A percentile compares a stretch with the other conserved stretches of the same genome.
These are phyloP conservation scores for Diacarnus erythraeanus DNA, from an alignment of 37 sponge, comb jelly and placozoan species.

Conservation along the genomic window DNA sequence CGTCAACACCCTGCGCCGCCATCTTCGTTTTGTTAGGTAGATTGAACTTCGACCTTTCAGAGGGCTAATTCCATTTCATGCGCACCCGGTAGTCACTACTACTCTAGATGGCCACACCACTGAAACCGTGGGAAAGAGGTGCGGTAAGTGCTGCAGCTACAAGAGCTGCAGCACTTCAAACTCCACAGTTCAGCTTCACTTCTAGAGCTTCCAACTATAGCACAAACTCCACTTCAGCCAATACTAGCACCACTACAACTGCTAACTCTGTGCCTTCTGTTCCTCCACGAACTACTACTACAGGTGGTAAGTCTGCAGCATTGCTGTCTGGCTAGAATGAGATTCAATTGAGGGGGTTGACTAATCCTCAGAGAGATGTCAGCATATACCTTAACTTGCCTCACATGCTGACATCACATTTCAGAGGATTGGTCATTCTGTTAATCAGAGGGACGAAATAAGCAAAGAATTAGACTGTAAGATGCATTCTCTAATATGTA, in stretches of 20 bases:
- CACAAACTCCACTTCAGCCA: neutral
- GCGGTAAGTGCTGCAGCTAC: neutral
- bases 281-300: slow-evolving; percentile 37
- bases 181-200: neutral
- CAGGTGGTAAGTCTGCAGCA: too few species aligned
- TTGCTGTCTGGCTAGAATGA: too few species aligned
- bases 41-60: too few species aligned
- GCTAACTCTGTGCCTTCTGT: slow-evolving; percentile 19
- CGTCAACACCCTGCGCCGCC: slow-evolving; percentile 4
- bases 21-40: slow-evolving; percentile 1
- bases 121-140: slow-evolving; percentile 69
- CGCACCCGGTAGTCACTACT: neutral
- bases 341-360: too few species aligned
- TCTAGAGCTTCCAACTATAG: neutral
- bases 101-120: slow-evolving; percentile 39
- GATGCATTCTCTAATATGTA: too few species aligned
- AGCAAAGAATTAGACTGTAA: too few species aligned
- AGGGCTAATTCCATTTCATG: neutral
- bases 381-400: too few species aligned
- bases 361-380: too few species aligned
- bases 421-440: too few species aligned
- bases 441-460: too few species aligned
- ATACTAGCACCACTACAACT: neutral
- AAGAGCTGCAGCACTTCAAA: neutral
- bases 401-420: too few species aligned